phyloP scores from a whole-genome alignment of 1,140 invertebrate species.

The Scaptomyza hsui region DNA sequence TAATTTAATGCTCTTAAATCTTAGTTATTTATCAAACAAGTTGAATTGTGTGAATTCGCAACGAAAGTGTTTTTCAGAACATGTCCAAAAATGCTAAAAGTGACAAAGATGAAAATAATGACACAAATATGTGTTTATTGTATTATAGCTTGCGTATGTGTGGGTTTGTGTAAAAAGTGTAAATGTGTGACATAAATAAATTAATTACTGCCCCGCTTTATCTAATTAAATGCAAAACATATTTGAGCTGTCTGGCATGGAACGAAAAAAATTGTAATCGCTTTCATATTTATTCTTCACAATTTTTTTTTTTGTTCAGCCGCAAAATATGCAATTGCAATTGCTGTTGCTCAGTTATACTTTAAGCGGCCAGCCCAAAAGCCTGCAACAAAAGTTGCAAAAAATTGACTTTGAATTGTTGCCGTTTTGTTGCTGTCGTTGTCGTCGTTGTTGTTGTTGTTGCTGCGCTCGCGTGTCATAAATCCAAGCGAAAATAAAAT shows the following conservation, averaged over 20 bases:
- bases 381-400: conserved; percentile 24
- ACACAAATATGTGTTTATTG: neutral
- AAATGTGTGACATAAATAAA: conserved; percentile 48
- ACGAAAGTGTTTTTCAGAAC: neutral
- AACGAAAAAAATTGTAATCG: conserved; percentile 40
- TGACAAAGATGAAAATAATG: neutral
- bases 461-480: conserved; percentile 32
- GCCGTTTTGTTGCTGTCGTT: too few relatives aligned
- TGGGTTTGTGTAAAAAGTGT: neutral
- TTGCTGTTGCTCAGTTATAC: neutral
- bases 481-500: conserved; percentile 36
- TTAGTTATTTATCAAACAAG: neutral
- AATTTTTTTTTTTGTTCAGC: conserved; percentile 14
- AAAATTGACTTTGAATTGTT: conserved; percentile 43
- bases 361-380: conserved; percentile 10
- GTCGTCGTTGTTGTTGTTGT: too few relatives aligned
- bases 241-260: conserved; percentile 56
- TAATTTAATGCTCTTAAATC: too few relatives aligned
- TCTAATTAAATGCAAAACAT: conserved; percentile 67
- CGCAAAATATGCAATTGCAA: neutral
- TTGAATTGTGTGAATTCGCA: neutral
- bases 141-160: neutral
- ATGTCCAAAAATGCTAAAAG: neutral
- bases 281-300: too few relatives aligned
- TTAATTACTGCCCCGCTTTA: conserved; percentile 50